Percentiles rank a stretch among this genome's conserved stretches.
Conservation (phyloP, 1,140 invertebrate genomes). For the Trinorchestia longiramus region DNA sequence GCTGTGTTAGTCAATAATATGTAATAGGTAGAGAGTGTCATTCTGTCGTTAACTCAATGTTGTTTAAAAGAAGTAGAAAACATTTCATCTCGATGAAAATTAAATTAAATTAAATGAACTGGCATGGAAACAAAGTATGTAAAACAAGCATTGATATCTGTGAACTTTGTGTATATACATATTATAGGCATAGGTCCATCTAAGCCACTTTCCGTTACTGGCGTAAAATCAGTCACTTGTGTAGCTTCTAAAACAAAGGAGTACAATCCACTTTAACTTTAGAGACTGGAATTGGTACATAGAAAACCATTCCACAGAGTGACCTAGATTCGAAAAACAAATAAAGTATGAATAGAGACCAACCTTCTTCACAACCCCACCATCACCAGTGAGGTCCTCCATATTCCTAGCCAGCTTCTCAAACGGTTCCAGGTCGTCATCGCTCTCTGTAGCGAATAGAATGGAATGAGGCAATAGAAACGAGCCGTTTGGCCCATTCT, state of each 20-base stretch:
- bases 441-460: slow-evolving; percentile 44
- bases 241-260: background rate
- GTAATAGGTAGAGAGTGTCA: no score
- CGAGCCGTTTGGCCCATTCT: no score
- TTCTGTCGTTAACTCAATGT: no score
- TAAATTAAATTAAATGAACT: no score
- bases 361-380: slow-evolving; percentile 68
- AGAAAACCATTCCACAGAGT: background rate
- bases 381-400: slow-evolving; percentile 68
- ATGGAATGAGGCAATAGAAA: no score
- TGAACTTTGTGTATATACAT: background rate
- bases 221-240: background rate
- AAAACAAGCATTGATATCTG: no score
- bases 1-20: no score
- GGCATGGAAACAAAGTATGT: no score
- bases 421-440: slow-evolving; percentile 67
- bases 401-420: slow-evolving; percentile 68
- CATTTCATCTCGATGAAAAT: no score
- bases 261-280: background rate
- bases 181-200: background rate
- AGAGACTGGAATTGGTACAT: background rate
- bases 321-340: background rate
- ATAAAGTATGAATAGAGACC: slow-evolving; percentile 30
- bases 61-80: no score
- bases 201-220: background rate